Conservation (phyloP, 30 jellyfish, hydroid and myxozoan species). For the Aurelia coerulea region DNA sequence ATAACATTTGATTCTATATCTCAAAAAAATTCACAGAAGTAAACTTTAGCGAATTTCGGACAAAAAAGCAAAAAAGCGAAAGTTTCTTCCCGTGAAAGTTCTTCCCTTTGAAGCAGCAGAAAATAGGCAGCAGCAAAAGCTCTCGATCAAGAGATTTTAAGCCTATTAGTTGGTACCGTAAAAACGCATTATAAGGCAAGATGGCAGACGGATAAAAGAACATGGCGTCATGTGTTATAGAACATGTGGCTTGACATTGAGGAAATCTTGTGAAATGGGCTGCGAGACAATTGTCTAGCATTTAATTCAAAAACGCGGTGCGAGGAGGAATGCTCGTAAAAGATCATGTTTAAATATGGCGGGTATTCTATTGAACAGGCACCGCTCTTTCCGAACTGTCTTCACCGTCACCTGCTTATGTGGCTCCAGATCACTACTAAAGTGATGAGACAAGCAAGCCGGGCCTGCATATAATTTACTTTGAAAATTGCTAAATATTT, state of each 20-base stretch:
- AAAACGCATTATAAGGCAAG: too few relatives aligned
- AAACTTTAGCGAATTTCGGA: too few relatives aligned
- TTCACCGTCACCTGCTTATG: constrained; percentile 21
- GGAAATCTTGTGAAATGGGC: constrained; percentile 39
- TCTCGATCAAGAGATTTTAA: too few relatives aligned
- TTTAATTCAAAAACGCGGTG: constrained; percentile 37
- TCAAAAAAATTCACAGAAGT: too few relatives aligned
- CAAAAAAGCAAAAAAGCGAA: too few relatives aligned
- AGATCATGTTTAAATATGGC: constrained; percentile 41
- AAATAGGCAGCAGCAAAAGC: too few relatives aligned
- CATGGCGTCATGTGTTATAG: neutral
- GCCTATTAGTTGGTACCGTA: too few relatives aligned
- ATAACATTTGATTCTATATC: too few relatives aligned
- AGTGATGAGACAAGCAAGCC: neutral
- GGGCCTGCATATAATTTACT: too few relatives aligned
- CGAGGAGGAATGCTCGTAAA: constrained; percentile 17
- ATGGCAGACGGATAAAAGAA: constrained; percentile 8
- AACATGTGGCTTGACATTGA: constrained; percentile 30
- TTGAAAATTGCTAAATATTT: too few relatives aligned
- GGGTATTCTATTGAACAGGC: constrained; percentile 42
- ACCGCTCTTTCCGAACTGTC: neutral
- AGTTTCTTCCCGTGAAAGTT: too few relatives aligned
- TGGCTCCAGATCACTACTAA: neutral
- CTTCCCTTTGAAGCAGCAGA: too few relatives aligned
- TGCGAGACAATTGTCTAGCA: constrained; percentile 60